Evolutionary conservation across 2,113 vertebrate genomes (phyloP).

Genomic region (Rattus norvegicus): DNA sequence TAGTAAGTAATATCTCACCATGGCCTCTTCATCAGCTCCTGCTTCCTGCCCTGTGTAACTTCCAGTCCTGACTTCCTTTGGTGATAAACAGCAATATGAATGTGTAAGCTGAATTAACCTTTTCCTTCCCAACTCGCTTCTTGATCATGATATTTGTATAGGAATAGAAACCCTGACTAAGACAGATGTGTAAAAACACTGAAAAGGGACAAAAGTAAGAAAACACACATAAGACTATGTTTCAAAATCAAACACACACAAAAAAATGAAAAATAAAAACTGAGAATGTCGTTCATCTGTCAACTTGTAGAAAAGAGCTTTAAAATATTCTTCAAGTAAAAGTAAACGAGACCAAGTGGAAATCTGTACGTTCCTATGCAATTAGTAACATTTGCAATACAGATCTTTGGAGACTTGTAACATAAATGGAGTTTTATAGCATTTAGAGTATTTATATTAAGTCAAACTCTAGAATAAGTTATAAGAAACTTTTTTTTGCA

Average conservation of each 20-base stretch:
- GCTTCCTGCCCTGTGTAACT: no score
- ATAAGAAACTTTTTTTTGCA: neutral
- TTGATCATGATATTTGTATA: no score
- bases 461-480: neutral
- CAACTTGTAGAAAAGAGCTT: neutral
- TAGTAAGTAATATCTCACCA: no score
- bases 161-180: no score
- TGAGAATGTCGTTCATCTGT: neutral
- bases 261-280: neutral
- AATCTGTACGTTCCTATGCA: neutral
- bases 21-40: no score
- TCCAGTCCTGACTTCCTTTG: no score
- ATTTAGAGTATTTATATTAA: neutral
- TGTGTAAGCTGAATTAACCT: no score
- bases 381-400: neutral
- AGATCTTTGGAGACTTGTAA: neutral
- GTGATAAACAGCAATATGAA: no score
- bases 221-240: neutral
- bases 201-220: neutral
- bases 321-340: neutral
- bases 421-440: neutral
- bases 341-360: neutral
- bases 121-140: no score
- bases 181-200: no score
- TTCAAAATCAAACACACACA: neutral